Conservation (phyloP, 2,888 invertebrate genomes). For the Aradus depressus region DNA sequence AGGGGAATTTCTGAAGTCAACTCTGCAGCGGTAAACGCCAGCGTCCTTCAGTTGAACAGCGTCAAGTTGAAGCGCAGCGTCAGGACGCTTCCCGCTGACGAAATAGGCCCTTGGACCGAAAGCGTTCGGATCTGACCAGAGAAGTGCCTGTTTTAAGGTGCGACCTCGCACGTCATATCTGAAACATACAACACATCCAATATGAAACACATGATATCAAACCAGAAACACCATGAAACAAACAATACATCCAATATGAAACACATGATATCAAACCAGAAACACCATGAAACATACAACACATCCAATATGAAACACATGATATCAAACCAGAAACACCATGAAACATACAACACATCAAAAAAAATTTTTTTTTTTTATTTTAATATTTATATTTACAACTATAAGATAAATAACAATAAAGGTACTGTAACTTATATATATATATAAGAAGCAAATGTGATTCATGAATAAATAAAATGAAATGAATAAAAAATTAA, state of each 20-base stretch:
- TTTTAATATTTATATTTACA: too few relatives aligned
- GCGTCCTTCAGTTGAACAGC: conserved; percentile 37
- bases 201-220: too few relatives aligned
- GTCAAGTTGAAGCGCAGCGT: conserved; percentile 42
- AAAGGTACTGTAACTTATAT: too few relatives aligned
- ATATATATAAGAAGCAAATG: too few relatives aligned
- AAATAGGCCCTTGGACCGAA: conserved; percentile 44
- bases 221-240: too few relatives aligned
- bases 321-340: too few relatives aligned
- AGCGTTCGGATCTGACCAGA: conserved; percentile 42
- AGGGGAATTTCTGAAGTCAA: conserved; percentile 45
- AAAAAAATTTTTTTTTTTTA: too few relatives aligned
- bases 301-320: too few relatives aligned
- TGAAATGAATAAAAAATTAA: too few relatives aligned
- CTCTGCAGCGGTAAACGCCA: conserved; percentile 42
- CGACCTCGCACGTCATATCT: conserved; percentile 45
- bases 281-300: conserved; percentile 32
- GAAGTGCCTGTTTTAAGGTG: conserved; percentile 40
- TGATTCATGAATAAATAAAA: too few relatives aligned
- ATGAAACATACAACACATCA: conserved; percentile 29
- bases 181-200: conserved; percentile 22
- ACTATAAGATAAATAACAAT: too few relatives aligned
- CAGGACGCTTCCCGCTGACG: conserved; percentile 37
- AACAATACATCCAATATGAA: neutral
- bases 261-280: too few relatives aligned